A percentile compares a stretch with the other conserved stretches of the same genome.
Evolutionary conservation across 2,113 vertebrate species (phyloP).

Genomic region (Micromys minutus): DNA sequence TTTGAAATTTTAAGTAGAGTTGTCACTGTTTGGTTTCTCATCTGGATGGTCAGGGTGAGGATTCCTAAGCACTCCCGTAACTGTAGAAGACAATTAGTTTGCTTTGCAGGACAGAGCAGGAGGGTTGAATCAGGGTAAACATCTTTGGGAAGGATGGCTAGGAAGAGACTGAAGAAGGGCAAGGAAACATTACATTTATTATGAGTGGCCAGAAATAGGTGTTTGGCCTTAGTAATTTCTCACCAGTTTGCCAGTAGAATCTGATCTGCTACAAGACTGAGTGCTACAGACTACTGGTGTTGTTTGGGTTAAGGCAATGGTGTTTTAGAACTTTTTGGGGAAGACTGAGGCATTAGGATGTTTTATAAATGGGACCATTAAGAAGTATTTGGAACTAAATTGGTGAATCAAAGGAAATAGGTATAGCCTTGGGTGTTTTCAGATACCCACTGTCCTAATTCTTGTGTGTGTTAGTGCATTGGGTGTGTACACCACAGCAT

Average conservation of each 20-base stretch:
- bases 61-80: not conserved
- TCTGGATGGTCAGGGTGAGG: not conserved
- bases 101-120: not conserved
- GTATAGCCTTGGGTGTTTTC: not conserved
- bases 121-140: not conserved
- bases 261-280: not conserved
- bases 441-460: not conserved
- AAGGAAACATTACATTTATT: not conserved
- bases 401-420: not conserved
- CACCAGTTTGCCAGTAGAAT: not conserved
- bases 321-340: not conserved
- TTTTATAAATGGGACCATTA: not conserved
- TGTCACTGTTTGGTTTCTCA: not conserved
- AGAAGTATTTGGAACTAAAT: not conserved
- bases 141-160: not conserved
- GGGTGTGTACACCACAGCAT: no score
- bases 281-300: not conserved
- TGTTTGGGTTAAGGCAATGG: not conserved
- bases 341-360: slow-evolving; percentile 5
- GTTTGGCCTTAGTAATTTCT: not conserved
- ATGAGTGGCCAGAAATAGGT: not conserved
- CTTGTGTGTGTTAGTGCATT: rapidly evolving
- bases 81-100: not conserved
- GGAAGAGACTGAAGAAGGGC: not conserved
- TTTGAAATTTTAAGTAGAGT: not conserved